Conservation (phyloP, 2,888 invertebrate genomes). For the Trissoscelio sp. region DNA sequence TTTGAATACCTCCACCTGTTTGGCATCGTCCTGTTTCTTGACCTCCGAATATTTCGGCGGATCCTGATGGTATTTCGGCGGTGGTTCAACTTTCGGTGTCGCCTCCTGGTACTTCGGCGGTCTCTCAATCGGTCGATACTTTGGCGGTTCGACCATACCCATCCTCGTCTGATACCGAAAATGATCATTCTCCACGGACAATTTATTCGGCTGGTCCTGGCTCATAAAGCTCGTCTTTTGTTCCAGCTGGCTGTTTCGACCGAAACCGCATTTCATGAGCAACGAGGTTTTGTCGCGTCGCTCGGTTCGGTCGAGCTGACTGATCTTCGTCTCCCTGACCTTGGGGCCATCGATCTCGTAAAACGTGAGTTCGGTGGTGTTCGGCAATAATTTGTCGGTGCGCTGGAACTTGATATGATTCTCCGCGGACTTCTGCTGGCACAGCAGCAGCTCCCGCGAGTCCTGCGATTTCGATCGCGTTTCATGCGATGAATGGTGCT, state of each 20-base stretch:
- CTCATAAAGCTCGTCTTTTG: conserved; percentile 72
- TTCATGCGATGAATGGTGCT: conserved; percentile 77
- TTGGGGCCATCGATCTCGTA: conserved; percentile 80
- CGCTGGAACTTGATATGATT: conserved; percentile 76
- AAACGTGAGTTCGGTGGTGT: conserved; percentile 78
- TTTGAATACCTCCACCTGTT: conserved; percentile 71
- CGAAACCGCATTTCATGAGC: conserved; percentile 70
- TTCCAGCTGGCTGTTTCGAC: conserved; percentile 69
- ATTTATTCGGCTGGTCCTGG: conserved; percentile 68
- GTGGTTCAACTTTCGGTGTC: conserved; percentile 78
- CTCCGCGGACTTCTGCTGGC: conserved; percentile 77
- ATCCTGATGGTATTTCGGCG: conserved; percentile 78
- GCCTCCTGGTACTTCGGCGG: conserved; percentile 80
- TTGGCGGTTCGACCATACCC: conserved; percentile 77
- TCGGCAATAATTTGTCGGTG: conserved; percentile 71
- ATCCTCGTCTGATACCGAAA: conserved; percentile 74
- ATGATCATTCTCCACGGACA: conserved; percentile 75
- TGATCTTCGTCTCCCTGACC: conserved; percentile 72
- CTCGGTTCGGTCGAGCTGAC: conserved; percentile 71
- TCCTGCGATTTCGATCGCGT: conserved; percentile 80
- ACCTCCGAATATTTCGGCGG: conserved; percentile 80
- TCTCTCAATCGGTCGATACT: conserved; percentile 79
- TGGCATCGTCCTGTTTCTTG: conserved; percentile 76
- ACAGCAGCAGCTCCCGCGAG: conserved; percentile 77
- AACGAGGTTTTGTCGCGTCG: conserved; percentile 66